phyloP scores from a whole-genome alignment of 2,797 vertebrate genomes.

The Lepus oiostolus region DNA sequence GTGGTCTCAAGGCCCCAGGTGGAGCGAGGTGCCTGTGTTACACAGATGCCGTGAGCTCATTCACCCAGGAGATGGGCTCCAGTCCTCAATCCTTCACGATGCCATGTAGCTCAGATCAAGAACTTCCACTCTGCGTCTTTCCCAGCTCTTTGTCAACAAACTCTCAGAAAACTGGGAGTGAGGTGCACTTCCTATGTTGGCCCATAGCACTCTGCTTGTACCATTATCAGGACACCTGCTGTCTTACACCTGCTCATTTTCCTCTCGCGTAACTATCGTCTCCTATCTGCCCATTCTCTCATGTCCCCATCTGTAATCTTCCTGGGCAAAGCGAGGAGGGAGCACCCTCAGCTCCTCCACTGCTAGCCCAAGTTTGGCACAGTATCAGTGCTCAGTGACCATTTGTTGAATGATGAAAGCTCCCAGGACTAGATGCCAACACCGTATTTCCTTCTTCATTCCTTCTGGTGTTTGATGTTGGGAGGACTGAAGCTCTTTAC shows the following conservation, averaged over 20 bases:
- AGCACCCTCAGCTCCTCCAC: neutral
- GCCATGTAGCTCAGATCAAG: neutral
- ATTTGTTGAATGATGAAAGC: neutral
- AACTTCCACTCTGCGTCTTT: neutral
- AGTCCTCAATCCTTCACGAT: neutral
- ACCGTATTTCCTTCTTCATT: neutral
- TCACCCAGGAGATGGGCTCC: fast-evolving
- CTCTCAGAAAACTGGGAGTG: neutral
- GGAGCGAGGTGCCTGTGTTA: neutral
- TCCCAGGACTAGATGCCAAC: neutral
- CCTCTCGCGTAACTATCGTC: neutral
- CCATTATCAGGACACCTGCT: neutral
- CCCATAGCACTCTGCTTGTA: neutral
- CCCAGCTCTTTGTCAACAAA: neutral
- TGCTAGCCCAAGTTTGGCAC: neutral
- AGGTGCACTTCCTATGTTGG: neutral
- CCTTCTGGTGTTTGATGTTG: neutral
- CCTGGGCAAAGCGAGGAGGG: neutral
- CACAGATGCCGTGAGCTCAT: neutral
- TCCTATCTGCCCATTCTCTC: too few species aligned
- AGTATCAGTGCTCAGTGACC: neutral
- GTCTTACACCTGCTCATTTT: neutral
- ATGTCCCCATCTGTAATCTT: neutral
- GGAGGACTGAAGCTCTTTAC: neutral
- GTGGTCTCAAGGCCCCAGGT: neutral